Conservation (phyloP, 2,113 vertebrate genomes). For the Eulemur rufifrons region DNA sequence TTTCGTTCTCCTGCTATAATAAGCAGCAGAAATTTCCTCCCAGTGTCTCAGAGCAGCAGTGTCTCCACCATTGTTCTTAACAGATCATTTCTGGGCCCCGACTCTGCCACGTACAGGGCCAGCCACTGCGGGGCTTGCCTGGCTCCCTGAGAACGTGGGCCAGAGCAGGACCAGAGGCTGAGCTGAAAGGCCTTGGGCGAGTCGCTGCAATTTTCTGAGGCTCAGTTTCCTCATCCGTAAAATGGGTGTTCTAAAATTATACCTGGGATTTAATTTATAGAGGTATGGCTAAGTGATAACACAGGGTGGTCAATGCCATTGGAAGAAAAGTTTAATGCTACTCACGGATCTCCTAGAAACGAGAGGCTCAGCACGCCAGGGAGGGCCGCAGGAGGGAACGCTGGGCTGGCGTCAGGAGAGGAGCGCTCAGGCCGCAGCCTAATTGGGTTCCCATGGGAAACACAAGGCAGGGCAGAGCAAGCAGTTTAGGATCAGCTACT, state of each 20-base stretch:
- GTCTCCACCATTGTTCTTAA: background rate
- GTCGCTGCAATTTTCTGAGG: background rate
- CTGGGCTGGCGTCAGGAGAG: background rate
- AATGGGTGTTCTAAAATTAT: background rate
- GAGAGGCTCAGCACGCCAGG: no score
- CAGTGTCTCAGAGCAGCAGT: background rate
- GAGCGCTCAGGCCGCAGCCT: background rate
- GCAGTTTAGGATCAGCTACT: background rate
- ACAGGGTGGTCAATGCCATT: background rate
- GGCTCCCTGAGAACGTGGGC: background rate
- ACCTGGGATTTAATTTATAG: background rate
- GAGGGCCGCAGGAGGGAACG: background rate
- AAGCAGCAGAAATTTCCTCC: background rate
- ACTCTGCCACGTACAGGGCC: background rate
- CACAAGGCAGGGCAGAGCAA: background rate
- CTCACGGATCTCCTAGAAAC: background rate
- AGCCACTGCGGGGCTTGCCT: background rate
- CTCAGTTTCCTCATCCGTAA: background rate
- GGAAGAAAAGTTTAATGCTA: background rate
- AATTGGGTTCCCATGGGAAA: background rate
- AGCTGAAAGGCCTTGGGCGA: background rate
- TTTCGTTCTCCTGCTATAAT: background rate
- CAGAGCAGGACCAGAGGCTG: background rate
- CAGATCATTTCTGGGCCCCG: no score
- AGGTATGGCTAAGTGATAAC: background rate